These are phyloP conservation scores for Coelinius sp. DNA, from an alignment of 2,888 invertebrate genomes.

Conservation along the genomic window DNA sequence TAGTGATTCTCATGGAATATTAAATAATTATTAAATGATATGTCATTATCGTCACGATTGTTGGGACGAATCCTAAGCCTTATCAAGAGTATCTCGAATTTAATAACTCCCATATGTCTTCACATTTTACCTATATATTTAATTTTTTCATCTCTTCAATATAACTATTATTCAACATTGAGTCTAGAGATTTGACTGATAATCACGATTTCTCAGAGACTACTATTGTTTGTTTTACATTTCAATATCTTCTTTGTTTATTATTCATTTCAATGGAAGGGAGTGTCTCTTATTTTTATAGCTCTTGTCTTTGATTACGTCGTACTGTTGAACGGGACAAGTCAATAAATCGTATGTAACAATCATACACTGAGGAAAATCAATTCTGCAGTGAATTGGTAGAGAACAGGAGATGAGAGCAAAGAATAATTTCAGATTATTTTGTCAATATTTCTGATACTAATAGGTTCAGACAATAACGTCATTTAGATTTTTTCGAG, in stretches of 20 bases:
- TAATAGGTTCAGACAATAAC: too few relatives aligned
- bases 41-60: conserved; percentile 39
- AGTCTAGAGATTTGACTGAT: conserved; percentile 31
- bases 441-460: background rate
- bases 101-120: background rate
- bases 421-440: background rate
- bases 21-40: conserved; percentile 48
- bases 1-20: conserved; percentile 45
- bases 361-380: background rate
- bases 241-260: conserved; percentile 27
- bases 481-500: too few relatives aligned
- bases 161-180: conserved; percentile 24
- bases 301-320: conserved; percentile 13
- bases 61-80: conserved; percentile 28
- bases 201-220: conserved; percentile 35
- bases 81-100: conserved; percentile 18
- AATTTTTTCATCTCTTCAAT: background rate
- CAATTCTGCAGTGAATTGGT: background rate
- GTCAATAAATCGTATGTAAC: background rate
- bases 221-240: conserved; percentile 33
- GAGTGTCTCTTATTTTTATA: background rate
- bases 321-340: conserved; percentile 32
- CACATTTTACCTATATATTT: conserved; percentile 18
- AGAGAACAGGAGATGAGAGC: background rate
- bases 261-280: conserved; percentile 19